Conservation (phyloP, 2,113 vertebrate genomes). For the Morone chrysops region DNA sequence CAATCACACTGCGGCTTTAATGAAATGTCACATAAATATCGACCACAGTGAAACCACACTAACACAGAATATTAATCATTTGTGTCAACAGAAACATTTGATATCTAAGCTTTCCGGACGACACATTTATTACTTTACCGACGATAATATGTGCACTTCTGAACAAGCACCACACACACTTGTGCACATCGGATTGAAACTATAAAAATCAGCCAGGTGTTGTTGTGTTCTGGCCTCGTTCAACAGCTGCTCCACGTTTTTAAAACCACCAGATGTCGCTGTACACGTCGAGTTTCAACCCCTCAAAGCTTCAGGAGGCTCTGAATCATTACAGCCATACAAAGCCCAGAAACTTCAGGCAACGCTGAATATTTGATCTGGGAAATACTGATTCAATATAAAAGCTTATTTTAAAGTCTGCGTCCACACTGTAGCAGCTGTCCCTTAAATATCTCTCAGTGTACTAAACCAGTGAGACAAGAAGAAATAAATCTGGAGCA, state of each 20-base stretch:
- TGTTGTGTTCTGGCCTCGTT: neutral
- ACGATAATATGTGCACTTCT: too few species aligned
- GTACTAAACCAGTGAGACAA: too few species aligned
- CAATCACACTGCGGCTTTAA: neutral
- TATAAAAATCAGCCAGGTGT: neutral
- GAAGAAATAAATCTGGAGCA: too few species aligned
- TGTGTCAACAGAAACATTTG: neutral
- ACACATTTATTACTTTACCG: neutral
- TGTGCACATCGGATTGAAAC: neutral
- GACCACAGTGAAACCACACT: neutral
- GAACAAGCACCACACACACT: neutral
- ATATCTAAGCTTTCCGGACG: neutral
- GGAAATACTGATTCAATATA: neutral
- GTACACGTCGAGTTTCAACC: neutral
- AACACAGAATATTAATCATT: neutral
- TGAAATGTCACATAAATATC: neutral
- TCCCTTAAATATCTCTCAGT: too few species aligned
- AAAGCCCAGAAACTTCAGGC: neutral
- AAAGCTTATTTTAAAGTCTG: neutral
- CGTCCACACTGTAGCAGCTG: too few species aligned
- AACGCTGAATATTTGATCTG: neutral
- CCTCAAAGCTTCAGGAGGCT: neutral
- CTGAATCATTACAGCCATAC: neutral
- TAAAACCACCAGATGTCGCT: conserved; percentile 44
- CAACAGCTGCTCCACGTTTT: neutral